Evolutionary conservation across 2,888 invertebrate species (phyloP).

Genomic region (Pachycephus smyrnensis): DNA sequence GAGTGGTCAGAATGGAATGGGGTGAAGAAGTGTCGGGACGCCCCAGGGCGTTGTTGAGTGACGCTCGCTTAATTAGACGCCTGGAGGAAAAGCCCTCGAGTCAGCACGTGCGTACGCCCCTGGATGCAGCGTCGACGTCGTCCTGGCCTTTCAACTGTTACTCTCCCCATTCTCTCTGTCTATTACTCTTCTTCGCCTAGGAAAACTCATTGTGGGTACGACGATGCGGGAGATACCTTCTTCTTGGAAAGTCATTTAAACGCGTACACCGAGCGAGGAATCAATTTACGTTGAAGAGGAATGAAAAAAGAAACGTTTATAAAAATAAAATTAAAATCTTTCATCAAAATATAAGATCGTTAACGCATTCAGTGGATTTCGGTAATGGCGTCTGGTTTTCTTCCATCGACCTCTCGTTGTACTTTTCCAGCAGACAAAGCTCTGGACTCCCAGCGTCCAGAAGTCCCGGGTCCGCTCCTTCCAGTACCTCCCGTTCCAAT

Average conservation of each 20-base stretch:
- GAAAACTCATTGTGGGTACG: not conserved
- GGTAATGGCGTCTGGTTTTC: not conserved
- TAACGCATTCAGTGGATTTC: not conserved
- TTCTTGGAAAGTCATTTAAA: not conserved
- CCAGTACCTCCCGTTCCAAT: constrained; percentile 40
- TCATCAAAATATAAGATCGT: not conserved
- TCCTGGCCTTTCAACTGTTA: not conserved
- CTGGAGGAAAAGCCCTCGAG: not conserved
- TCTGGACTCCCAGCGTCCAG: not conserved
- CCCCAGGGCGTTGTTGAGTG: constrained; percentile 26
- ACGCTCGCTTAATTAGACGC: constrained; percentile 29
- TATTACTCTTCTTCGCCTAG: not conserved
- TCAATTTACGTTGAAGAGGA: not conserved
- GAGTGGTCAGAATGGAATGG: not conserved
- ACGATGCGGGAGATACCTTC: not conserved
- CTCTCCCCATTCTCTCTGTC: not conserved
- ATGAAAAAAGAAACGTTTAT: too few species aligned
- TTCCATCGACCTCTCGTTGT: not conserved
- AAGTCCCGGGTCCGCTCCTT: not conserved
- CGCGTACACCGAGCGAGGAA: not conserved
- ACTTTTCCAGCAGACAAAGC: not conserved
- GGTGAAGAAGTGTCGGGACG: constrained; percentile 10
- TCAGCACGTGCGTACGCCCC: constrained; percentile 6
- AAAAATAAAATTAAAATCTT: not conserved
- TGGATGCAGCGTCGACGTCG: not conserved